Evolutionary conservation across 2,888 invertebrate species (phyloP).

Genomic region (Megaustenia siamemsis): DNA sequence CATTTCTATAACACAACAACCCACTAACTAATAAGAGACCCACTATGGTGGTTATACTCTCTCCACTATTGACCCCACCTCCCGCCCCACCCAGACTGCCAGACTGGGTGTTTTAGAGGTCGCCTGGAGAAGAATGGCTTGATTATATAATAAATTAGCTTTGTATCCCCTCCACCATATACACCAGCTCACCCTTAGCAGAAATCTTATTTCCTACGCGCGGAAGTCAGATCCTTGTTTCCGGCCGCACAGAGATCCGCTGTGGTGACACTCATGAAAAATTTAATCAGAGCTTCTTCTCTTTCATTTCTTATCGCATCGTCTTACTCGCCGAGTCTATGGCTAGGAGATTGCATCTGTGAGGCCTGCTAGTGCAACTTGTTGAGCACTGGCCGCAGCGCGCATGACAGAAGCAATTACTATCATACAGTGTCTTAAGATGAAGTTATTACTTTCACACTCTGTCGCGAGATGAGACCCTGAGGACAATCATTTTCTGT

Average conservation of each 20-base stretch:
- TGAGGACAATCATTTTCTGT: slow-evolving; percentile 34
- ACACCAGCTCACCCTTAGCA: slow-evolving; percentile 22
- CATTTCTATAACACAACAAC: too few relatives aligned
- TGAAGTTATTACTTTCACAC: slow-evolving; percentile 35
- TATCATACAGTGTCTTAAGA: slow-evolving; percentile 42
- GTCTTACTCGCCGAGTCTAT: slow-evolving; percentile 14
- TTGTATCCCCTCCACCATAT: slow-evolving; percentile 18
- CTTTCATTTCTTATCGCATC: slow-evolving; percentile 23
- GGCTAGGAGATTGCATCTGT: slow-evolving; percentile 36
- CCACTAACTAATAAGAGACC: too few relatives aligned
- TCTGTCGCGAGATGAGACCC: slow-evolving; percentile 24
- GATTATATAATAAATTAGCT: slow-evolving; percentile 45
- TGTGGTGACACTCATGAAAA: slow-evolving; percentile 46
- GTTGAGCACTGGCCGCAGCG: slow-evolving; percentile 40
- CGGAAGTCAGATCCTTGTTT: slow-evolving; percentile 5
- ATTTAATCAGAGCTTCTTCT: slow-evolving; percentile 42
- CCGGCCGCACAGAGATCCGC: slow-evolving; percentile 43
- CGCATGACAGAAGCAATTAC: slow-evolving; percentile 45
- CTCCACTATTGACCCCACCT: not conserved
- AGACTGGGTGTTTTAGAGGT: slow-evolving; percentile 19
- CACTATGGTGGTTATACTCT: too few relatives aligned
- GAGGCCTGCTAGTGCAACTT: slow-evolving; percentile 31
- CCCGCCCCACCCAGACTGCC: not conserved
- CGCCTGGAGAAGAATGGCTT: slow-evolving; percentile 7
- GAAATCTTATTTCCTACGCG: slow-evolving; percentile 48